A percentile compares a stretch with the other conserved stretches of the same genome.
Conservation (phyloP, 2,888 invertebrate species). For the Trichopria drosophilae region DNA sequence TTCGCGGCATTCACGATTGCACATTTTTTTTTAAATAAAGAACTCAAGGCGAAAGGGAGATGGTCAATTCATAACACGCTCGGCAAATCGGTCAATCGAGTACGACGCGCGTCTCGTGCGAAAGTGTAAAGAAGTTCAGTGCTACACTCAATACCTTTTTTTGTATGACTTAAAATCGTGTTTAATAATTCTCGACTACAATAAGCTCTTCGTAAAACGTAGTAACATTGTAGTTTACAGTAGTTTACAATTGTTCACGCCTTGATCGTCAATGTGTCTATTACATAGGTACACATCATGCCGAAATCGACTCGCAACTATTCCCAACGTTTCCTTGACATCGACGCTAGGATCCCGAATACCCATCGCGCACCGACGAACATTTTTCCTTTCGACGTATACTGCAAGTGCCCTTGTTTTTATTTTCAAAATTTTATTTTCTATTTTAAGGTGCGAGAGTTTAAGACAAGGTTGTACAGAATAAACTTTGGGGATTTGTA, state of each 20-base stretch:
- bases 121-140: constrained; percentile 58
- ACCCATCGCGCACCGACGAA: no score
- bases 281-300: constrained; percentile 51
- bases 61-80: constrained; percentile 57
- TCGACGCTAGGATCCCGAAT: no score
- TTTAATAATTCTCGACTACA: constrained; percentile 57
- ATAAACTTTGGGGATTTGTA: no score
- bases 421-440: constrained; percentile 3
- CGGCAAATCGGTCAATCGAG: constrained; percentile 52
- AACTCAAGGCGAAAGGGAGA: no score
- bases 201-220: constrained; percentile 60
- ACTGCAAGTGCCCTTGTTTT: neutral
- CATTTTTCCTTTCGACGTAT: constrained; percentile 8
- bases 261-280: constrained; percentile 50
- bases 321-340: no score
- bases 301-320: constrained; percentile 49
- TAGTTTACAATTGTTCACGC: constrained; percentile 56
- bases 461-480: no score
- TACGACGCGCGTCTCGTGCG: constrained; percentile 59
- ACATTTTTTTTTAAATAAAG: no score
- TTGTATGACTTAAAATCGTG: constrained; percentile 48
- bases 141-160: constrained; percentile 57
- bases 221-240: constrained; percentile 59
- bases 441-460: no score
- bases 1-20: no score